phyloP scores from a whole-genome alignment of 2,797 vertebrate species.

The Acipenser ruthenus region DNA sequence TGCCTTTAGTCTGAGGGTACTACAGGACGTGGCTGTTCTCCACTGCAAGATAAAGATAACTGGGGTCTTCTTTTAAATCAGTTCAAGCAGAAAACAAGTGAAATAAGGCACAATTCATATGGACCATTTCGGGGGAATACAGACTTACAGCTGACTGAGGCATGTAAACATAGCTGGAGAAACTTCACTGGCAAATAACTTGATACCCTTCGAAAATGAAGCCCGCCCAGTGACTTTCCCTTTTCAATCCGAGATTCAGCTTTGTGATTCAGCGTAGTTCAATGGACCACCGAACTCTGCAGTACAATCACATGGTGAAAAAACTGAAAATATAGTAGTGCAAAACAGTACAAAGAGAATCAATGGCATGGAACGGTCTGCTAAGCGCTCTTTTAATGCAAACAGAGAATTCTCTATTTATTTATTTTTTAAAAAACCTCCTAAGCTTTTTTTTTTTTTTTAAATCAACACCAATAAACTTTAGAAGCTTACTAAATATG shows the following conservation, averaged over 20 bases:
- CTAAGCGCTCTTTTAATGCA: conserved; percentile 18
- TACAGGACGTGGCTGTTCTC: conserved; percentile 47
- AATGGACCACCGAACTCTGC: conserved; percentile 36
- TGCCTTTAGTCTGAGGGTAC: conserved; percentile 64
- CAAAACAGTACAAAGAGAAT: conserved; percentile 36
- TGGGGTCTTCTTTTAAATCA: conserved; percentile 45
- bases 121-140: conserved; percentile 59
- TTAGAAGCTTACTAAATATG: conserved; percentile 36
- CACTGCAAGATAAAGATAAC: conserved; percentile 29
- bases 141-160: conserved; percentile 62
- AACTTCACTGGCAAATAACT: conserved; percentile 35
- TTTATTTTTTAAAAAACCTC: conserved; percentile 1
- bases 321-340: conserved; percentile 56
- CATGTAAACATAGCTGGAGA: conserved; percentile 56
- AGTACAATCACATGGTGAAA: conserved; percentile 61
- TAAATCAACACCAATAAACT: conserved; percentile 19
- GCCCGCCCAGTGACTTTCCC: conserved; percentile 40
- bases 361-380: conserved; percentile 12
- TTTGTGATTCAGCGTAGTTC: conserved; percentile 44
- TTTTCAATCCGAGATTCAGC: conserved; percentile 47
- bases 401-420: no score
- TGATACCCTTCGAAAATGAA: conserved; percentile 23
- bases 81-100: conserved; percentile 67
- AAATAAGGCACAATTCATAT: conserved; percentile 99
- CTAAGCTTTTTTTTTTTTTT: background rate